phyloP scores from a whole-genome alignment of 2,797 vertebrate genomes.

The Peromyscus nudipes region DNA sequence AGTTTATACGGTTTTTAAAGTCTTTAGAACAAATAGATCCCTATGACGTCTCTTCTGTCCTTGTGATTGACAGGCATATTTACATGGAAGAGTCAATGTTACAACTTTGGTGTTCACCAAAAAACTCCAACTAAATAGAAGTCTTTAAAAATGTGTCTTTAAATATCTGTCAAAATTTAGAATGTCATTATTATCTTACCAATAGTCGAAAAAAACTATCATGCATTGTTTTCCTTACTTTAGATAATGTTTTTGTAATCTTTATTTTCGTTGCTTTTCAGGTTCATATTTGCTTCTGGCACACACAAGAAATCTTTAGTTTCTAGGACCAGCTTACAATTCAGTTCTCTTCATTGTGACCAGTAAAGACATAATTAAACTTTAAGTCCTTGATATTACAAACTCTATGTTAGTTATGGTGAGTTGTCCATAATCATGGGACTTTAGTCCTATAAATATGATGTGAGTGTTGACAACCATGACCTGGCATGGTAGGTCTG shows the following conservation, averaged over 20 bases:
- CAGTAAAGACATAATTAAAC: background rate
- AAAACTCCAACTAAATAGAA: background rate
- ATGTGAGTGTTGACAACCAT: background rate
- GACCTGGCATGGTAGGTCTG: background rate
- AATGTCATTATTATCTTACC: background rate
- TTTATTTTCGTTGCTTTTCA: constrained; percentile 11
- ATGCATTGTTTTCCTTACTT: background rate
- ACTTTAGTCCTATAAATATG: background rate
- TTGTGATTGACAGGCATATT: background rate
- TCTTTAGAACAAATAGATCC: background rate
- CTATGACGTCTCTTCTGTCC: background rate
- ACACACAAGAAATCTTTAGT: background rate
- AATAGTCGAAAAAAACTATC: constrained; percentile 30
- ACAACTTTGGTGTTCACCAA: background rate
- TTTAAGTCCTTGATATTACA: background rate
- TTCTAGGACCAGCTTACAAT: background rate
- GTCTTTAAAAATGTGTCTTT: background rate
- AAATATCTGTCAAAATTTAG: constrained; percentile 17
- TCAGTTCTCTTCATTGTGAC: background rate
- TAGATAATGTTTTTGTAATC: background rate
- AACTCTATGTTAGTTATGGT: background rate
- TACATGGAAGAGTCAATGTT: background rate
- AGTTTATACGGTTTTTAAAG: background rate
- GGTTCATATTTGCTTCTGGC: constrained; percentile 39
- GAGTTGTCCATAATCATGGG: background rate